Evolutionary conservation across 2,888 invertebrate genomes (phyloP).

Genomic region (Scrobipalpa atriplicella): DNA sequence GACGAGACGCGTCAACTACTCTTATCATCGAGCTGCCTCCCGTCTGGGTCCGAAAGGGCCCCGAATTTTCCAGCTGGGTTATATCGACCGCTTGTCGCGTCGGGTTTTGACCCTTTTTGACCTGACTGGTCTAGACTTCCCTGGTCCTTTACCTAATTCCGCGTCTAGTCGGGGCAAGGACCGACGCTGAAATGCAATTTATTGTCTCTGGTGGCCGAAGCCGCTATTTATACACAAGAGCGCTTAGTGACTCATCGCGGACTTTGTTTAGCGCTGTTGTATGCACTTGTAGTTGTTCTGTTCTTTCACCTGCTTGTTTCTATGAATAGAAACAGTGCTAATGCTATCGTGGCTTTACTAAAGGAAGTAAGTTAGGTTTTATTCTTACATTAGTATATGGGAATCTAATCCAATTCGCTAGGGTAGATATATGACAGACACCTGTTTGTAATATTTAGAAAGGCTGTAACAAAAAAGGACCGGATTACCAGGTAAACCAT

Average conservation of each 20-base stretch:
- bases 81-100: slow-evolving; percentile 32
- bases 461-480: too few relatives aligned
- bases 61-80: not conserved
- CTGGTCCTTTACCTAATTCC: slow-evolving; percentile 45
- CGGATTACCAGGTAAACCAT: too few relatives aligned
- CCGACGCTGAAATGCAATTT: slow-evolving; percentile 25
- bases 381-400: too few relatives aligned
- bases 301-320: not conserved
- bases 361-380: too few relatives aligned
- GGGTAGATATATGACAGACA: too few relatives aligned
- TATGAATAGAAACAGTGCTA: not conserved
- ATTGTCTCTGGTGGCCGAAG: slow-evolving; percentile 20
- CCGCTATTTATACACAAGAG: slow-evolving; percentile 12
- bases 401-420: too few relatives aligned
- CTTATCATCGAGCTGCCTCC: not conserved
- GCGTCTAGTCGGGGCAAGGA: slow-evolving; percentile 49
- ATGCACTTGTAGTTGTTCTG: not conserved
- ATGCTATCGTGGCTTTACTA: not conserved
- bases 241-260: slow-evolving; percentile 17
- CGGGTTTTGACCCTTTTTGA: slow-evolving; percentile 37
- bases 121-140: slow-evolving; percentile 17
- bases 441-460: too few relatives aligned
- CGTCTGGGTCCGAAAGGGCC: not conserved
- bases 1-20: not conserved
- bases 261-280: not conserved